A percentile compares a stretch with the other conserved stretches of the same genome.
Evolutionary conservation across 2,888 invertebrate species (phyloP).

Genomic region (Carpatolechia fugitivella): DNA sequence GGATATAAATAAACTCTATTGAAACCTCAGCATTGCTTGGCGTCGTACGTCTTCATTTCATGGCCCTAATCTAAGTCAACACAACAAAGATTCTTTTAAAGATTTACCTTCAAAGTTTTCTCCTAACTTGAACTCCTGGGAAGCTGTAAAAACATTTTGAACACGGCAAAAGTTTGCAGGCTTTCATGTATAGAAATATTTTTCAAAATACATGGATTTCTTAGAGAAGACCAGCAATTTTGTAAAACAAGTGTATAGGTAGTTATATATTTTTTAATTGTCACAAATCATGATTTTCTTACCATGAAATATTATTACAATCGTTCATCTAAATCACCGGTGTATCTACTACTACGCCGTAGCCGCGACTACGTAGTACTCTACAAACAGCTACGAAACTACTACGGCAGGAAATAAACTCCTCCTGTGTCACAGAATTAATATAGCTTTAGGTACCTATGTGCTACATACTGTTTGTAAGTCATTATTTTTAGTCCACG

Average conservation of each 20-base stretch:
- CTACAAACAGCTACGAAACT: background rate
- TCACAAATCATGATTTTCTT: no score
- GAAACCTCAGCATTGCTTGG: background rate
- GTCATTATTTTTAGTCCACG: no score
- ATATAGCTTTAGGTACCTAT: no score
- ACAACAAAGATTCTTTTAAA: slow-evolving; percentile 6
- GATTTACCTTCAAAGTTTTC: slow-evolving; percentile 12
- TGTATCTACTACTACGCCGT: background rate
- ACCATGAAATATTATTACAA: no score
- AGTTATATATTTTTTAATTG: no score
- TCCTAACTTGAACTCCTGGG: background rate
- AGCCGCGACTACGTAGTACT: background rate
- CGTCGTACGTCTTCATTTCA: slow-evolving; percentile 1
- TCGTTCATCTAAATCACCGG: no score
- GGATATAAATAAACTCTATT: slow-evolving; percentile 2
- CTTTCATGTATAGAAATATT: background rate
- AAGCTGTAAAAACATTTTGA: background rate
- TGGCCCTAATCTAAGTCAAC: slow-evolving; percentile 1
- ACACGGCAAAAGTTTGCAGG: background rate
- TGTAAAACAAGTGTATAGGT: no score
- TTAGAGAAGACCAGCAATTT: no score
- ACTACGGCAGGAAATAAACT: background rate
- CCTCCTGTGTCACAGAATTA: background rate
- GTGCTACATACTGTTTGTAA: no score
- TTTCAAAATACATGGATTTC: no score